These are phyloP conservation scores for Proteles cristata DNA, from an alignment of 2,113 vertebrate genomes.

Conservation along the genomic window DNA sequence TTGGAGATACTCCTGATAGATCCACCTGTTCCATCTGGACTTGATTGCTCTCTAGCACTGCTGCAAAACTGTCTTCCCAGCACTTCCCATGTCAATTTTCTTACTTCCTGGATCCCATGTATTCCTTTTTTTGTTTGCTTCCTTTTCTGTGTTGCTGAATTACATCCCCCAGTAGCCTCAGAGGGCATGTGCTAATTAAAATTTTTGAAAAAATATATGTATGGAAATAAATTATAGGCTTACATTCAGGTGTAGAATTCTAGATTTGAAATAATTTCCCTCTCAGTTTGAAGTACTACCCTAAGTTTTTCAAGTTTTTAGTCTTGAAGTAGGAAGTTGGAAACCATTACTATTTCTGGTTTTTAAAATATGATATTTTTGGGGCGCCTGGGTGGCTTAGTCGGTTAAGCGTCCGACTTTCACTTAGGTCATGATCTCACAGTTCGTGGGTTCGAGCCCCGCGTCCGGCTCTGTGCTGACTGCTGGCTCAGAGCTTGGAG, in stretches of 20 bases:
- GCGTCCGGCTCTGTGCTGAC: too few species aligned
- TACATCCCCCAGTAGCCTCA: not conserved
- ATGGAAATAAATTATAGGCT: not conserved
- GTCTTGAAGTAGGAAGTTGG: not conserved
- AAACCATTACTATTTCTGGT: not conserved
- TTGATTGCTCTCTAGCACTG: not conserved
- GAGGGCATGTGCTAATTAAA: not conserved
- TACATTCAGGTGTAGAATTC: not conserved
- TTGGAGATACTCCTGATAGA: not conserved
- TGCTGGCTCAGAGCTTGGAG: too few species aligned
- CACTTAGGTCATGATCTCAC: too few species aligned
- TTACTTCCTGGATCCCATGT: not conserved
- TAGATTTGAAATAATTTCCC: conserved; percentile 4
- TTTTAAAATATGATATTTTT: not conserved
- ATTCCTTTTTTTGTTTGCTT: not conserved
- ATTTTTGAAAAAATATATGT: not conserved
- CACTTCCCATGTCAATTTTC: not conserved
- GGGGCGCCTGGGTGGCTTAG: too few species aligned
- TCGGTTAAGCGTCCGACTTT: too few species aligned
- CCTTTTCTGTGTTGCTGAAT: not conserved
- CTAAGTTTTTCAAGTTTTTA: not conserved
- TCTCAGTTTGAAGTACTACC: not conserved
- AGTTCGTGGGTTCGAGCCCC: too few species aligned
- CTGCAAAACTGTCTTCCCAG: not conserved
- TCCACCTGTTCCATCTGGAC: not conserved